These are phyloP conservation scores for Drosophila chauvacae DNA, from an alignment of 1,140 invertebrate species.

Conservation along the genomic window DNA sequence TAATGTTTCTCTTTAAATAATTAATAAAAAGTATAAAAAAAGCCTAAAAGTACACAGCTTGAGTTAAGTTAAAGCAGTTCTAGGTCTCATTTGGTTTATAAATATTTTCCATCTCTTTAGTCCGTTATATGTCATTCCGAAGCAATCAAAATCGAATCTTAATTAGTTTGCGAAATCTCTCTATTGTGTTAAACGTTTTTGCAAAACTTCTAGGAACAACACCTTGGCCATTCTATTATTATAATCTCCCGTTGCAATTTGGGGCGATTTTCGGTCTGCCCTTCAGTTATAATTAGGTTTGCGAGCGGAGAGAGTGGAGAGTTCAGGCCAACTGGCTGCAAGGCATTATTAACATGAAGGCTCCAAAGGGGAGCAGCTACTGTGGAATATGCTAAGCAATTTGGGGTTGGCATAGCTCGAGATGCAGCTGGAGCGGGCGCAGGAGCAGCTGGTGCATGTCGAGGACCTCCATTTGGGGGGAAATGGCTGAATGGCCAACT, in stretches of 20 bases:
- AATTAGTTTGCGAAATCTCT: not conserved
- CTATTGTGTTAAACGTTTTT: conserved; percentile 5
- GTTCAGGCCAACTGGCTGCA: not conserved
- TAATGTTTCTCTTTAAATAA: not conserved
- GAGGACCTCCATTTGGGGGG: not conserved
- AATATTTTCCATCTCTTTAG: not conserved
- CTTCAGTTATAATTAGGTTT: conserved; percentile 8
- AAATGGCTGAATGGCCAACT: not conserved
- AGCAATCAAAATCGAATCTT: not conserved
- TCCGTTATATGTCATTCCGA: not conserved
- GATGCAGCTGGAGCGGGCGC: not conserved
- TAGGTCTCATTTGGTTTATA: not conserved
- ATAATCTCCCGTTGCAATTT: conserved; percentile 5
- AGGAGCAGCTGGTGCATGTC: conserved; percentile 14
- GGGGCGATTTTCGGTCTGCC: not conserved
- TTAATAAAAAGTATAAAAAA: not conserved
- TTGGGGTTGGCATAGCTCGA: conserved; percentile 19
- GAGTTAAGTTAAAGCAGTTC: not conserved
- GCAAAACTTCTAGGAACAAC: not conserved
- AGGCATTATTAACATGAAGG: conserved; percentile 27
- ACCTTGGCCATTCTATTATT: not conserved
- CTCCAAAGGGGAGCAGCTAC: not conserved
- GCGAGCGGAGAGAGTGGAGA: not conserved
- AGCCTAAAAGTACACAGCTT: not conserved
- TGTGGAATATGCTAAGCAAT: conserved; percentile 44